Base-by-base conservation (phyloP, 1,140 invertebrate genomes). In the Bombyx mandarina region DNA sequence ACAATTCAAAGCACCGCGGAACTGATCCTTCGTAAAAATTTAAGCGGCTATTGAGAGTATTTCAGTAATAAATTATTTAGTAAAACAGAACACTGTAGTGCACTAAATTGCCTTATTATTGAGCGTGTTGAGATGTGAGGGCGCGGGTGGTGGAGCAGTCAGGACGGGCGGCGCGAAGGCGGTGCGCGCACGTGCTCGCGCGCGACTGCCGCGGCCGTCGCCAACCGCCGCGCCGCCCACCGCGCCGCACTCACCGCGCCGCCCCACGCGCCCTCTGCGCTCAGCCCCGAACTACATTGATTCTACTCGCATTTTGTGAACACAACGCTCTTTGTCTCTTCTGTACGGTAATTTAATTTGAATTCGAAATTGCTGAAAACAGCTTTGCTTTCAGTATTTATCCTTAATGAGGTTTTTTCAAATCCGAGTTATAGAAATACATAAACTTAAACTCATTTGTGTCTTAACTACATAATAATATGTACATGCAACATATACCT, bases 161-260 rank as follows among this genome's bases (percentile, higher is more conserved):
- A 63, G 58, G 47, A 47, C 64, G 63, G 65, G 67, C 72, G 72
- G 77, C 74, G 76, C 77, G 73, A 73, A 62, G 76, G 71, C 71
- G 77, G 67, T 75, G 64, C 79, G 79, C 79, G 84, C 81, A 82
- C 75, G 77, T 80, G 77, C 69, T 73, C 73, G 82, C 79, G 83
- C 73, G 78, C 82, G 83, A 79, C 83, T 86, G 74, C 79, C 79
- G 76, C 71, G 70, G 62, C 67, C 52, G 62, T 67, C 63, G 68
- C 67, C 68, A 72, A 67, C 67, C 66, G 58, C 71, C 65, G 64
- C 63, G 71, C 68, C 69, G 72, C 70, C 67, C 69, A 60, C 71
- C 65, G 63, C 68, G 65, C 64, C 66, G 60, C 65, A 55, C 65
- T 58, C 69, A 61, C 61, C 60, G 69, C 71, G 65, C 67, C 67